Percentiles rank a stretch among this genome's conserved stretches.
Conservation (phyloP, 1,140 invertebrate genomes). For the Heterodera carotae region DNA sequence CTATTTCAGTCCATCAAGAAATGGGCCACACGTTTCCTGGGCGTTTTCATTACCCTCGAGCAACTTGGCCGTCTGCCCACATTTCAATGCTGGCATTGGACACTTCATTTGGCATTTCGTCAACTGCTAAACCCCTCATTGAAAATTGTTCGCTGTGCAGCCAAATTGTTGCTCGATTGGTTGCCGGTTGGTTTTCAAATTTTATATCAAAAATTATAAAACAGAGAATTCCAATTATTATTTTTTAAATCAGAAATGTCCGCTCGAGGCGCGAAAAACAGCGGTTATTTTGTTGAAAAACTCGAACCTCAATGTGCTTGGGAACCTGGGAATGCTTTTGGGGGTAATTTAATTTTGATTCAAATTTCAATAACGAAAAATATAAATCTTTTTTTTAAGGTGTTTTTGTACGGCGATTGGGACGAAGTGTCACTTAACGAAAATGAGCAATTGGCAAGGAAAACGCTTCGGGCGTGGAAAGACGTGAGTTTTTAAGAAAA, state of each 20-base stretch:
- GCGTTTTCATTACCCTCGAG: conserved; percentile 14
- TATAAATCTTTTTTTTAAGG: not conserved
- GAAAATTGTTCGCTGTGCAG: conserved; percentile 13
- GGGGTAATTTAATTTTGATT: conserved; percentile 1
- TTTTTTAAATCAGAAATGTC: conserved; percentile 20
- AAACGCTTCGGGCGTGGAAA: not conserved
- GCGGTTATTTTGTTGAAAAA: not conserved
- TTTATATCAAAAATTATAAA: not conserved
- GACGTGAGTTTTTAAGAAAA: not conserved
- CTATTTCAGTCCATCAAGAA: conserved; percentile 11
- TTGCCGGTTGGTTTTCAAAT: conserved; percentile 4
- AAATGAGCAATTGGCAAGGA: not conserved
- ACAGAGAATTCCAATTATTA: not conserved
- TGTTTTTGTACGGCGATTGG: conserved; percentile 23
- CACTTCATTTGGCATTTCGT: conserved; percentile 18
- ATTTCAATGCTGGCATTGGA: conserved; percentile 14
- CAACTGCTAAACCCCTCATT: conserved; percentile 18
- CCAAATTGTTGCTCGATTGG: conserved; percentile 2
- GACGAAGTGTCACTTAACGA: not conserved
- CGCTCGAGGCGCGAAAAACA: not conserved
- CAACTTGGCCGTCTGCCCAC: conserved; percentile 3
- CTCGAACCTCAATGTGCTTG: conserved; percentile 8
- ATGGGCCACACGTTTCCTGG: conserved; percentile 20
- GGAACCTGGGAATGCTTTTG: conserved; percentile 18
- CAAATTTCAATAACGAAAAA: no score